phyloP scores from a whole-genome alignment of 2,113 vertebrate species.

The Seriola quinqueradiata region DNA sequence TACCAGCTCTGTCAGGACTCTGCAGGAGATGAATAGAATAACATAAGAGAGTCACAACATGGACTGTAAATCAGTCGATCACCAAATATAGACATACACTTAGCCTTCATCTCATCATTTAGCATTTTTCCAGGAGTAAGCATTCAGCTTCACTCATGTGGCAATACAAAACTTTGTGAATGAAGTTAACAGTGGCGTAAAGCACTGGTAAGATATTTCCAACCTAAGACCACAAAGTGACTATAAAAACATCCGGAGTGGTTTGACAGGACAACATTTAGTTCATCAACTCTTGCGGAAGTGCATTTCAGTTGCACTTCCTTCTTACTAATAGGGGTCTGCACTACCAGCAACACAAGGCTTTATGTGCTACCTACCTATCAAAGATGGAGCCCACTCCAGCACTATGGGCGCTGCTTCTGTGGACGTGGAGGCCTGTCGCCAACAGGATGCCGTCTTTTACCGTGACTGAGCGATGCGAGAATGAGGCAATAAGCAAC shows the following conservation, averaged over 20 bases:
- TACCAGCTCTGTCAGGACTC: slow-evolving; percentile 95
- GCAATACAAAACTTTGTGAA: background rate
- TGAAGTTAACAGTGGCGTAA: background rate
- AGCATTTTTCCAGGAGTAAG: background rate
- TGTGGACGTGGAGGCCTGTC: slow-evolving; percentile 93
- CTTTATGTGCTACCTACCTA: slow-evolving; percentile 80
- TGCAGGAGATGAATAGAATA: slow-evolving; percentile 64
- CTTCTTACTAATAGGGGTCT: background rate
- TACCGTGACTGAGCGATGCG: slow-evolving; percentile 94
- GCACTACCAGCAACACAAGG: background rate
- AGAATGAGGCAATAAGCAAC: slow-evolving; percentile 96
- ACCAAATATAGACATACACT: too few relatives aligned
- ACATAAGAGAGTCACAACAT: background rate
- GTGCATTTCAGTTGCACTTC: background rate
- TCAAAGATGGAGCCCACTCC: slow-evolving; percentile 98
- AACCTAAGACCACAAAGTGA: background rate
- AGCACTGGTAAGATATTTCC: background rate
- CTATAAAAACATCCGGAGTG: background rate
- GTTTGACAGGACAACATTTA: background rate
- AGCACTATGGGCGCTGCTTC: slow-evolving; percentile 95
- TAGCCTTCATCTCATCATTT: too few relatives aligned
- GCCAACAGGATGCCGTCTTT: slow-evolving; percentile 96
- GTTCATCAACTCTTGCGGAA: background rate
- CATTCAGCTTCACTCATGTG: background rate
- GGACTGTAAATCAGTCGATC: background rate